These are phyloP conservation scores for Quiscalus mexicanus DNA, from an alignment of 2,113 vertebrate species.

Conservation along the genomic window DNA sequence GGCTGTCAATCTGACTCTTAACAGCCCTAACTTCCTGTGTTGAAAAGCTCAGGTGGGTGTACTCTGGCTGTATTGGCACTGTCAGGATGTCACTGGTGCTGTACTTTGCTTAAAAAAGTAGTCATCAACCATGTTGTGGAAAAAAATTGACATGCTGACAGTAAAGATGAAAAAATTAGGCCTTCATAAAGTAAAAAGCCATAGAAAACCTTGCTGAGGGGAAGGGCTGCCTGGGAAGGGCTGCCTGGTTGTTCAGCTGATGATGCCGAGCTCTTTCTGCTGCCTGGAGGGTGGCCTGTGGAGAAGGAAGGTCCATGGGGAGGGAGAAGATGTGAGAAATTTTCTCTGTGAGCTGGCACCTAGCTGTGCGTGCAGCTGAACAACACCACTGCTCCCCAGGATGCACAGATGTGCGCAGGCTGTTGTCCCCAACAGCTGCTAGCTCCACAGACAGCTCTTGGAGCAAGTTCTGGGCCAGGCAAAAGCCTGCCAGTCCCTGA, in stretches of 20 bases:
- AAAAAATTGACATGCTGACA: conserved; percentile 43
- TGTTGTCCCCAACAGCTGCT: not conserved
- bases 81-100: conserved; percentile 40
- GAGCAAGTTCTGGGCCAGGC: not conserved
- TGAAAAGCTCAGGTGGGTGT: conserved; percentile 52
- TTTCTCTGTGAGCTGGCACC: not conserved
- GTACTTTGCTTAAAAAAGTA: conserved; percentile 15
- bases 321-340: not conserved
- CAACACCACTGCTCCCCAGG: not conserved
- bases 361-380: not conserved
- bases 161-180: conserved; percentile 7
- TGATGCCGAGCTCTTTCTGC: not conserved
- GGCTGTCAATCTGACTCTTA: conserved; percentile 50
- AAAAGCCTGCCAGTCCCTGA: not conserved
- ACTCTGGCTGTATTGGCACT: conserved; percentile 12
- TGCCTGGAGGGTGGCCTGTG: not conserved
- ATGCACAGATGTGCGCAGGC: not conserved
- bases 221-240: not conserved
- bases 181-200: not conserved
- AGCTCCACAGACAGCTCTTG: accelerated
- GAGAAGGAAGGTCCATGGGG: not conserved
- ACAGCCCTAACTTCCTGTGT: not conserved
- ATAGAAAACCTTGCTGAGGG: not conserved
- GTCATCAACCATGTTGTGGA: not conserved
- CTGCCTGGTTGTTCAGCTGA: not conserved